Evolutionary conservation across 1,140 invertebrate species (phyloP).

Genomic region (Metaphire vulgaris): DNA sequence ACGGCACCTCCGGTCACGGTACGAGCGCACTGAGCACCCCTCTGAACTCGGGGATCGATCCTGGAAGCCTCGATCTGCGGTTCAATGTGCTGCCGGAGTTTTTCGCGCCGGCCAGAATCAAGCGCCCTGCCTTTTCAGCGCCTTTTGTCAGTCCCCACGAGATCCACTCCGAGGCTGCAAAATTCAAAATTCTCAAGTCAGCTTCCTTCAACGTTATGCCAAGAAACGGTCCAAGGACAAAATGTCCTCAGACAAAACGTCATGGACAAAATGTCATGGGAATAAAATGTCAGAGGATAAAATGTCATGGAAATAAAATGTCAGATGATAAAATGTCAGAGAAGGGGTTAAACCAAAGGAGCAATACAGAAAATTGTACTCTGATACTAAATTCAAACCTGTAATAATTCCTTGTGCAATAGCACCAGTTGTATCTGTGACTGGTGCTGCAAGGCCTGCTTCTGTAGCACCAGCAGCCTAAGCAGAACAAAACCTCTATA

Average conservation of each 20-base stretch:
- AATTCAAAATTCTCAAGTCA: too few relatives aligned
- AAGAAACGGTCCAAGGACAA: too few relatives aligned
- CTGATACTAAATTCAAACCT: too few relatives aligned
- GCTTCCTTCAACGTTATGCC: too few relatives aligned
- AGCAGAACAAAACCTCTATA: too few relatives aligned
- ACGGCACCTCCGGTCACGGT: neutral
- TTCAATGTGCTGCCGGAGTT: neutral
- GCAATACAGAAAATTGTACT: too few relatives aligned
- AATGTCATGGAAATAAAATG: too few relatives aligned
- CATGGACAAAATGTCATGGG: too few relatives aligned
- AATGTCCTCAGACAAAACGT: too few relatives aligned
- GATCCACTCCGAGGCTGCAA: slow-evolving; percentile 9
- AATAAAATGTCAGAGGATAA: too few relatives aligned
- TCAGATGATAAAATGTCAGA: too few relatives aligned
- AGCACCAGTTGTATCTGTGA: slow-evolving; percentile 4
- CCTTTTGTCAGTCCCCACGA: slow-evolving; percentile 15
- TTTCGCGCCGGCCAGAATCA: neutral
- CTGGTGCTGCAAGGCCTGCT: neutral
- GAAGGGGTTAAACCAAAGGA: too few relatives aligned
- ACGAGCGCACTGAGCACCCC: neutral
- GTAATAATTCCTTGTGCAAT: slow-evolving; percentile 12
- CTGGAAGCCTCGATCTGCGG: neutral
- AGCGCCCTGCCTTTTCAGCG: neutral
- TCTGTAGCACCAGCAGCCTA: neutral
- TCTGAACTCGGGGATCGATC: neutral